phyloP scores from a whole-genome alignment of 2,113 vertebrate species.

The Rhabdomys dilectus region DNA sequence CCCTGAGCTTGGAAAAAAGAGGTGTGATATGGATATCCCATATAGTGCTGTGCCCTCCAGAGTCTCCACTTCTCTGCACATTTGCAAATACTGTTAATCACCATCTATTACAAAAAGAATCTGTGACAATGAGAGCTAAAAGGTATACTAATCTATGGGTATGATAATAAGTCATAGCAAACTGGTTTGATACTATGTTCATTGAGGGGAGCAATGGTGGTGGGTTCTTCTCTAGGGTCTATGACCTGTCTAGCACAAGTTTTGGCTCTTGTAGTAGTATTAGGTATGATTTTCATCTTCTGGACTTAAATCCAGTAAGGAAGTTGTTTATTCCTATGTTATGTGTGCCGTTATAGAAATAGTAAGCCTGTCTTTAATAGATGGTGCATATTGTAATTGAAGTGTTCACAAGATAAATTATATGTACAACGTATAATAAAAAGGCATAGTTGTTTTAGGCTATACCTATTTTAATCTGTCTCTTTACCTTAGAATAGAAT shows the following conservation, averaged over 20 bases:
- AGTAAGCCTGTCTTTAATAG: neutral
- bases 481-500: neutral
- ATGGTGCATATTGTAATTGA: neutral
- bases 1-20: neutral
- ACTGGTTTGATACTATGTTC: neutral
- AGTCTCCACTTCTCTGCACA: neutral
- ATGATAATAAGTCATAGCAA: neutral
- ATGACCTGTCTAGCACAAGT: neutral
- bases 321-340: neutral
- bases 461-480: neutral
- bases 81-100: neutral
- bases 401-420: neutral
- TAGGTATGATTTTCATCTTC: neutral
- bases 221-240: neutral
- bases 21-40: neutral
- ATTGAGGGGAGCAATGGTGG: neutral
- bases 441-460: neutral
- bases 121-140: neutral
- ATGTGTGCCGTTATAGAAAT: neutral
- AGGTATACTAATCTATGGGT: neutral
- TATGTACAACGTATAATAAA: neutral
- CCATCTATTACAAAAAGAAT: neutral
- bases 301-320: neutral
- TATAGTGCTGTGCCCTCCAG: too few relatives aligned
- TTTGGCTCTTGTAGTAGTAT: neutral